Base-by-base conservation (phyloP, 2,113 vertebrate genomes). In the Chrysochloris asiatica region DNA sequence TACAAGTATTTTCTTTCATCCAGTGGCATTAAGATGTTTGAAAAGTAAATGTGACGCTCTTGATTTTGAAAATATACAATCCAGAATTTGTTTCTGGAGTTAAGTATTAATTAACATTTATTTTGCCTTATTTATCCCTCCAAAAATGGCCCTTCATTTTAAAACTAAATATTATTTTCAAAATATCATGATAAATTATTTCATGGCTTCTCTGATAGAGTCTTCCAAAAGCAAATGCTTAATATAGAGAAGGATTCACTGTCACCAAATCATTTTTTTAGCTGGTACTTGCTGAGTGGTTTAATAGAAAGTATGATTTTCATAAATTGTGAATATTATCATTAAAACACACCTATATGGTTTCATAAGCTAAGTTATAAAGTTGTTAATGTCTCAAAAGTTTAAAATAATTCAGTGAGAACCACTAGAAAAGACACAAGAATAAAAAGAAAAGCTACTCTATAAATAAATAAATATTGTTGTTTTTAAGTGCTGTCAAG, bases 321-420 rank as follows among this genome's bases (percentile, higher is more conserved):
- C 65, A 78, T 72, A 11, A 90, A 54, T 90, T 76, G 30, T 80
- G 7, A 86, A 71, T 86, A 38, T 48, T 86, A 8, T 73, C 67
- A 65, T 75, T 56, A 65, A 83, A 86, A 45, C 43, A 54, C 2
- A 80, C 7, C 6, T 52, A 5, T 52, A 48, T 61, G 30, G 65
- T 83, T 90, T 88, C 12, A 67, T 47, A 33, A 90, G 7, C 12
- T 71, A 65, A 54, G 1, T 77, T 88, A 67, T 16, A 33, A 75
- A 91, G 13, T 21, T 63, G 9, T n/a, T 89, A 93, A 82, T 4
- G 76, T 91, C 41, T 93, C 24, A 89, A 79, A 89, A 6, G 26
- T 92, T 76, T 72, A 38, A 93, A 88, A 86, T 13, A 72, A 69
- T 76, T 89, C n/a, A 48, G 3, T n/a, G 21, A 83, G 13, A 6